Percentiles rank a stretch among this genome's conserved stretches.
These are phyloP conservation scores for Euphonia xanthogaster DNA, from an alignment of 2,797 vertebrate genomes.

Conservation along the genomic window DNA sequence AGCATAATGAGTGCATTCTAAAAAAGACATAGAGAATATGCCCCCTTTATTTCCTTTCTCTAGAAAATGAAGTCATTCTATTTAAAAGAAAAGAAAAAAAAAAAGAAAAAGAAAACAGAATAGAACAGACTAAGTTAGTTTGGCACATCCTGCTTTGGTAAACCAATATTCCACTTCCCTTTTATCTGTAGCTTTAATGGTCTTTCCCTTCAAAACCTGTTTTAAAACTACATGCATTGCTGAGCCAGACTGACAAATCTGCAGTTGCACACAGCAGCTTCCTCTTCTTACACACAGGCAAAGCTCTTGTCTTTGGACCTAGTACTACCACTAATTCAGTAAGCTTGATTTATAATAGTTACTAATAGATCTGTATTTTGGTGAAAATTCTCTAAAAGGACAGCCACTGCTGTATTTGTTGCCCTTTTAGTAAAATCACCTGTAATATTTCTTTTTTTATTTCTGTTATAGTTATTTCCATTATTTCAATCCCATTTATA, in stretches of 20 bases:
- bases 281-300: background rate
- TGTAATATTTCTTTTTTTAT: background rate
- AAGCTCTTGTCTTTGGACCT: background rate
- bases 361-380: background rate
- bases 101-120: background rate
- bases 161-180: background rate
- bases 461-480: background rate
- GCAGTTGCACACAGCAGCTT: background rate
- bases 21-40: background rate
- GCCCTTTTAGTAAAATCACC: background rate
- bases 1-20: background rate
- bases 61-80: background rate
- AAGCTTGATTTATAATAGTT: background rate
- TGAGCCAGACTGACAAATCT: background rate
- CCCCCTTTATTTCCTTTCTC: background rate
- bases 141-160: background rate
- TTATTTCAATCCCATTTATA: background rate
- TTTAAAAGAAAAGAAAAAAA: background rate
- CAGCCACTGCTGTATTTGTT: background rate
- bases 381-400: background rate
- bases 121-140: background rate
- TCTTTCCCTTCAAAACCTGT: background rate
- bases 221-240: background rate
- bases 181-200: background rate
- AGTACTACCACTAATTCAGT: background rate